These are phyloP conservation scores for Atethmia centrago DNA, from an alignment of 2,888 invertebrate genomes.

Conservation along the genomic window DNA sequence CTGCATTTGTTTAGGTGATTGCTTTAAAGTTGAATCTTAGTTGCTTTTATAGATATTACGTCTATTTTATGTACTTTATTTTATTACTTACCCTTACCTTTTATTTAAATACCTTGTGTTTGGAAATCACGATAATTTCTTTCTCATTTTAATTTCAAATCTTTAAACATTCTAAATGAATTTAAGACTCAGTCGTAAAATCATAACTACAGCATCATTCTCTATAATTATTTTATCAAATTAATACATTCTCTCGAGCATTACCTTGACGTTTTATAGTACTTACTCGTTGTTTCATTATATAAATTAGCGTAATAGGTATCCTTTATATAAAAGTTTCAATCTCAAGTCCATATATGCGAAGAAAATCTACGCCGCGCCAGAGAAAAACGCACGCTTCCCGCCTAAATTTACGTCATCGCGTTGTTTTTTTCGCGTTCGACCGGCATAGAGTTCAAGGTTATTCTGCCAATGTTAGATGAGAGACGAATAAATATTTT, in stretches of 20 bases:
- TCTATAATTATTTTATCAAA: not conserved
- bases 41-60: not conserved
- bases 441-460: conserved; percentile 79
- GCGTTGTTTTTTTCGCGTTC: conserved; percentile 63
- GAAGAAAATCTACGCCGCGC: conserved; percentile 36
- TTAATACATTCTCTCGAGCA: not conserved
- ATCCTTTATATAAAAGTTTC: not conserved
- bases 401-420: conserved; percentile 76
- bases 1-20: not conserved
- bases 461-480: conserved; percentile 64
- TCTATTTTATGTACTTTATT: too few relatives aligned
- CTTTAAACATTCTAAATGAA: not conserved
- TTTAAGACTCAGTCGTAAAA: not conserved
- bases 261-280: not conserved
- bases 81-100: too few relatives aligned
- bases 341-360: not conserved
- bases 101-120: too few relatives aligned
- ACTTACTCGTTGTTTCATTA: not conserved
- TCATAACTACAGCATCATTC: not conserved
- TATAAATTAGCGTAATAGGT: not conserved
- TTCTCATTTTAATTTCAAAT: too few relatives aligned
- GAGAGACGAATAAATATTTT: conserved; percentile 54
- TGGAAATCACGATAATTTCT: too few relatives aligned
- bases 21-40: not conserved
- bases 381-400: conserved; percentile 50